Percentiles rank a stretch among this genome's conserved stretches.
Conservation (phyloP, 2,113 vertebrate genomes). For the Melanotaenia duboulayi region DNA sequence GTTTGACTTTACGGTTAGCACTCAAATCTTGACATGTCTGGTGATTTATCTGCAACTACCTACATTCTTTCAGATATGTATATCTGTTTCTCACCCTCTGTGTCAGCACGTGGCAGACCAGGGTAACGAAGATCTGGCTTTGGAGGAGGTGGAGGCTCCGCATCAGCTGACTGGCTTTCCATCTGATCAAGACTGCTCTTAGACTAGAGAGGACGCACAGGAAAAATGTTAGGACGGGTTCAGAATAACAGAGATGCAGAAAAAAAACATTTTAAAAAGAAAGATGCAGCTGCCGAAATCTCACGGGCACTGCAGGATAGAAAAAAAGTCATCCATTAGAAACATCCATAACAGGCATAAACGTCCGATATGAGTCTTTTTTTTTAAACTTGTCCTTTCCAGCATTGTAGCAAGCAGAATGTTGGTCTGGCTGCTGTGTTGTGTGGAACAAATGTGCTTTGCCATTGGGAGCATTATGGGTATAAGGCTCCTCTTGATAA, state of each 20-base stretch:
- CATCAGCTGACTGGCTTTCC: slow-evolving; percentile 95
- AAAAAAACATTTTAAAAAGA: not conserved
- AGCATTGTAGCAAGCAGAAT: too few relatives aligned
- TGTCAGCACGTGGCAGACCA: slow-evolving; percentile 88
- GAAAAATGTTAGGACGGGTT: not conserved
- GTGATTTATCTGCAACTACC: not conserved
- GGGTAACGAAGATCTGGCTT: slow-evolving; percentile 95
- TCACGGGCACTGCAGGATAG: too few relatives aligned
- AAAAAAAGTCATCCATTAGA: too few relatives aligned
- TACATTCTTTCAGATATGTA: not conserved
- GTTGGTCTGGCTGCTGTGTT: too few relatives aligned
- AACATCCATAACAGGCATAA: too few relatives aligned
- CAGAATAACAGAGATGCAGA: not conserved
- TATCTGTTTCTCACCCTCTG: slow-evolving; percentile 86
- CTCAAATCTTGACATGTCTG: not conserved
- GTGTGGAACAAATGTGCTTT: too few relatives aligned
- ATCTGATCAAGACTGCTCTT: slow-evolving; percentile 95
- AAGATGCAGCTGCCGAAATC: not conserved
- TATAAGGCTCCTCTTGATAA: too few relatives aligned
- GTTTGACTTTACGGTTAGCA: not conserved
- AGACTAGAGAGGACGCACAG: slow-evolving; percentile 80
- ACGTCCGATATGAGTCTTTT: too few relatives aligned
- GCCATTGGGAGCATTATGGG: too few relatives aligned
- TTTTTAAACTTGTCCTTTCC: too few relatives aligned
- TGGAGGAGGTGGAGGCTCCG: slow-evolving; percentile 93